Percentiles rank a stretch among this genome's conserved stretches.
phyloP scores from a whole-genome alignment of 2,113 vertebrate species.

The Brevimyrus niger region DNA sequence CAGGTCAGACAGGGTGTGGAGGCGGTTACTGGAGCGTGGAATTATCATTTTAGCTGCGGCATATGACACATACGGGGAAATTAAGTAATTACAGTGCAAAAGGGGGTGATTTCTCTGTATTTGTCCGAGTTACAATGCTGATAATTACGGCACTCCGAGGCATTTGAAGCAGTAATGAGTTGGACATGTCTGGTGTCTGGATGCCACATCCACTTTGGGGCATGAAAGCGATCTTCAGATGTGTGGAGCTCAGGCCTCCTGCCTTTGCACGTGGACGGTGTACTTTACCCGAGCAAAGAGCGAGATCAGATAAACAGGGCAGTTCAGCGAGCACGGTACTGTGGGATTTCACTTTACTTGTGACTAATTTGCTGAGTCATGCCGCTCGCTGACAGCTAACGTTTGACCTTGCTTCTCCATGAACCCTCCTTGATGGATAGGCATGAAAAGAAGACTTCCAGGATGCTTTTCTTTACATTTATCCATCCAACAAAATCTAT shows the following conservation, averaged over 20 bases:
- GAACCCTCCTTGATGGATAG: not conserved
- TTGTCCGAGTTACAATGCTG: constrained; percentile 1
- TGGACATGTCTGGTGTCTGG: not conserved
- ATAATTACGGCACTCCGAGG: not conserved
- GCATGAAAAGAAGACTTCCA: not conserved
- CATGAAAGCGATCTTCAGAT: not conserved
- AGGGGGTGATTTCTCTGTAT: not conserved
- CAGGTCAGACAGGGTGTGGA: not conserved
- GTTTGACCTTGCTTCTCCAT: not conserved
- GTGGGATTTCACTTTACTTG: not conserved
- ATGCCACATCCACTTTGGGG: not conserved
- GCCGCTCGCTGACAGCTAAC: not conserved
- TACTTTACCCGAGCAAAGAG: not conserved
- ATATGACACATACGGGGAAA: not conserved
- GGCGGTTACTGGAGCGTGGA: not conserved
- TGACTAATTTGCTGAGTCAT: not conserved
- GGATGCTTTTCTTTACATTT: not conserved
- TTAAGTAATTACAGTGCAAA: not conserved
- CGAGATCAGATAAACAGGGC: not conserved
- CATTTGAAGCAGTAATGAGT: not conserved
- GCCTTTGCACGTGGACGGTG: not conserved
- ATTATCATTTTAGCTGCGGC: not conserved
- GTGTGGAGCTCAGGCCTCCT: not conserved
- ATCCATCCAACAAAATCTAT: not conserved
- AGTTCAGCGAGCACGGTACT: not conserved